phyloP scores from a whole-genome alignment of 2,113 vertebrate species.

The Spermophilus dauricus region DNA sequence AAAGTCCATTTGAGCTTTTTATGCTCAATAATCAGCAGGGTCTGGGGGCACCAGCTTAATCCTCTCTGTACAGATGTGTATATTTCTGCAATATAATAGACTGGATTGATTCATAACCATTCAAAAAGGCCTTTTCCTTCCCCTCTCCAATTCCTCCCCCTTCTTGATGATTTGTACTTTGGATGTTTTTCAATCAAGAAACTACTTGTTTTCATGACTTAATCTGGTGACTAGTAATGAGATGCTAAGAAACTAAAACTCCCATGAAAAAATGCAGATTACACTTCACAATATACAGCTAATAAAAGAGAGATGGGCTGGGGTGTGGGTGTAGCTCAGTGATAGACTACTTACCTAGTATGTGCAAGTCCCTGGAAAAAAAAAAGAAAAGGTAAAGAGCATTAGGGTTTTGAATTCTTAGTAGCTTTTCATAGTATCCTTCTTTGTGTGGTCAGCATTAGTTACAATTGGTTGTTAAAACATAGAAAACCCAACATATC shows the following conservation, averaged over 20 bases:
- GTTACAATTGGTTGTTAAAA: background rate
- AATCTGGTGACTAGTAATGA: constrained; percentile 46
- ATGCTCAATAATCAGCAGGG: constrained; percentile 47
- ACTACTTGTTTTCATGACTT: constrained; percentile 1
- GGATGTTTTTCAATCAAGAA: constrained; percentile 64
- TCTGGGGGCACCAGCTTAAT: background rate
- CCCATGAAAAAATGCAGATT: constrained; percentile 44
- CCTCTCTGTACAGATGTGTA: background rate
- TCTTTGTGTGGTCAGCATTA: background rate
- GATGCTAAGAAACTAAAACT: constrained; percentile 48
- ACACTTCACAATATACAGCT: background rate
- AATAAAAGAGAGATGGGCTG: background rate
- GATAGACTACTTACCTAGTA: background rate
- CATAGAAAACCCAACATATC: background rate
- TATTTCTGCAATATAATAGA: constrained; percentile 42
- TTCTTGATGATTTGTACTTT: constrained; percentile 51
- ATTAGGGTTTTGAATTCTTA: constrained; percentile 41
- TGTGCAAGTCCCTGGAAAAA: background rate
- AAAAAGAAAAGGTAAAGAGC: background rate
- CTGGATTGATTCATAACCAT: constrained; percentile 1
- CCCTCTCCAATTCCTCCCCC: background rate
- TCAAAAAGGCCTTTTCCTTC: background rate
- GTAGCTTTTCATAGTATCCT: background rate
- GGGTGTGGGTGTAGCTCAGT: background rate
- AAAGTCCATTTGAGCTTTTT: constrained; percentile 56